Conservation (phyloP, 2,113 vertebrate genomes). For the Spheniscus mendiculus region DNA sequence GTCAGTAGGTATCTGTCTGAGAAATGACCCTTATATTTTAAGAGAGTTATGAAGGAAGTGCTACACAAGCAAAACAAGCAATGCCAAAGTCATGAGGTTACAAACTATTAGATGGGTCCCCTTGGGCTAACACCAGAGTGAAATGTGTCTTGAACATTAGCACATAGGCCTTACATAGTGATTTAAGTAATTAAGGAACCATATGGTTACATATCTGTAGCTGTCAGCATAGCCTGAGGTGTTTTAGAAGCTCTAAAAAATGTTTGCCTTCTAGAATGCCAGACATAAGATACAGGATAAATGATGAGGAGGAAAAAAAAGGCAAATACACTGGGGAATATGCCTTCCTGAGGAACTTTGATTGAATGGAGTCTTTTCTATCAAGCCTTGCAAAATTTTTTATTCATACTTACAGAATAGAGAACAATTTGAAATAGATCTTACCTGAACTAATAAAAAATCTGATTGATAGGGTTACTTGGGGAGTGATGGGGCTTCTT, state of each 20-base stretch:
- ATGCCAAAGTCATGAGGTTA: neutral
- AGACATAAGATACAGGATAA: neutral
- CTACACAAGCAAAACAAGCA: neutral
- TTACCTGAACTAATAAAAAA: neutral
- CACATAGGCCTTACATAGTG: neutral
- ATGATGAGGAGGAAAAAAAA: neutral
- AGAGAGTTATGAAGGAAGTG: neutral
- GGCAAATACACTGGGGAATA: neutral
- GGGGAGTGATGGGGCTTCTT: neutral
- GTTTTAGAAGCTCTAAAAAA: slow-evolving; percentile 47
- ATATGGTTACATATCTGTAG: slow-evolving; percentile 39
- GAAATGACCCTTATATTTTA: neutral
- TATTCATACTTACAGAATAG: neutral
- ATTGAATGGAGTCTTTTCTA: neutral
- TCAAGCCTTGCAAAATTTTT: neutral
- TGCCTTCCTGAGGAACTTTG: neutral
- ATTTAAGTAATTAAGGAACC: slow-evolving; percentile 48
- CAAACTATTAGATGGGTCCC: neutral
- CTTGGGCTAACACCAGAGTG: neutral
- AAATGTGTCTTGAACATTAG: neutral
- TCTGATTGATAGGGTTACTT: neutral
- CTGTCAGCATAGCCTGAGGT: slow-evolving; percentile 43
- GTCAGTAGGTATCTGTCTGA: neutral
- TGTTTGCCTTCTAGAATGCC: slow-evolving; percentile 28
- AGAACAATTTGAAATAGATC: neutral